These are phyloP conservation scores for Pammene aurita DNA, from an alignment of 2,888 invertebrate species.

Conservation along the genomic window DNA sequence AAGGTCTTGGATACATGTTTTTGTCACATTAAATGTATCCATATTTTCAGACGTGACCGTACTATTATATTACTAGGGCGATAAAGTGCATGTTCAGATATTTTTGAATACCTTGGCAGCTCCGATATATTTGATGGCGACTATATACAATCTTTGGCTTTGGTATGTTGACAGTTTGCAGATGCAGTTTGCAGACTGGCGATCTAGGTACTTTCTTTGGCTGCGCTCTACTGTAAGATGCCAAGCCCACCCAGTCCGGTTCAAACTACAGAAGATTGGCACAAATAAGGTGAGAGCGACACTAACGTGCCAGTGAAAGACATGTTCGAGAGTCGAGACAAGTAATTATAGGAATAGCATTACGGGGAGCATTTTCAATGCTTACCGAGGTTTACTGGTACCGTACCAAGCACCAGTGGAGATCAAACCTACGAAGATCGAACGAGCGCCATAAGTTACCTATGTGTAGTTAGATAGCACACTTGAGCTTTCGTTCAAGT, in stretches of 20 bases:
- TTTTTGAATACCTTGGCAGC: too few species aligned
- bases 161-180: too few species aligned
- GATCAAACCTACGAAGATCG: too few species aligned
- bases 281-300: constrained; percentile 48
- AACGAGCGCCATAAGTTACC: neutral
- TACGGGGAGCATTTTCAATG: constrained; percentile 14
- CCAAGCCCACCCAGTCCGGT: constrained; percentile 20
- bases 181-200: too few species aligned
- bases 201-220: neutral
- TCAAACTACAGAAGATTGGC: constrained; percentile 41
- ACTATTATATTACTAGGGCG: too few species aligned
- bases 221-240: neutral
- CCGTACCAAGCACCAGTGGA: neutral
- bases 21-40: too few species aligned
- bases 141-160: too few species aligned
- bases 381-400: neutral
- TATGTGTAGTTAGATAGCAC: neutral
- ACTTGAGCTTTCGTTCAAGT: neutral
- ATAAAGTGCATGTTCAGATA: too few species aligned
- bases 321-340: constrained; percentile 46
- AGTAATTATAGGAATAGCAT: constrained; percentile 50
- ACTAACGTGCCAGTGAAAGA: constrained; percentile 48
- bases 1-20: too few species aligned
- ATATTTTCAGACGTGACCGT: too few species aligned
- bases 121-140: too few species aligned